Percentiles rank a stretch among this genome's conserved stretches.
Conservation (phyloP, 2,113 vertebrate species). For the Apteryx owenii region DNA sequence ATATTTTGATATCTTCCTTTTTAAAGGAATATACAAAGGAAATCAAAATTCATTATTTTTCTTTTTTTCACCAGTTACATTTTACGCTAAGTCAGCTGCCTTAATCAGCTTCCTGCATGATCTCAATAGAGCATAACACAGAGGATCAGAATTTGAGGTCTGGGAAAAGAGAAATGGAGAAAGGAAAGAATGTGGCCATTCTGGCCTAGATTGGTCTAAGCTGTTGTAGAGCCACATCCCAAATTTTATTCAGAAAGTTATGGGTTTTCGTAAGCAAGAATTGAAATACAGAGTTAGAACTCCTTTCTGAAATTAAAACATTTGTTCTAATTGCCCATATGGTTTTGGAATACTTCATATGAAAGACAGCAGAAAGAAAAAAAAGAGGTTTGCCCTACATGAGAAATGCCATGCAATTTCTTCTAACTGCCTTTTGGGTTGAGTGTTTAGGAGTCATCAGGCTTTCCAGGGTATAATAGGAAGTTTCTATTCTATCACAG, state of each 20-base stretch:
- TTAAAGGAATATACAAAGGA: background rate
- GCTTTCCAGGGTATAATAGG: background rate
- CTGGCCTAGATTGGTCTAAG: no score
- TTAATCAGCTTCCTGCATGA: background rate
- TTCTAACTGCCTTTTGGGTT: background rate
- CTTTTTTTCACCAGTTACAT: background rate
- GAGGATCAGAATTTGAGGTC: background rate
- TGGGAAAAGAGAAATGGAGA: no score
- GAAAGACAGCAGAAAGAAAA: background rate
- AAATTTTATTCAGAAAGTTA: background rate
- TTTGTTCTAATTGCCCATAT: background rate
- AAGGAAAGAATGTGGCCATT: no score
- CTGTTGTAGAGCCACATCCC: background rate
- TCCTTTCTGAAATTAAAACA: background rate
- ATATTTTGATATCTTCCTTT: background rate
- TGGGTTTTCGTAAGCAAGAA: background rate
- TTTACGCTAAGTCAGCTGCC: background rate
- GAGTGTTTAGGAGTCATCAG: background rate
- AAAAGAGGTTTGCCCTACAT: background rate
- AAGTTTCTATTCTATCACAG: background rate
- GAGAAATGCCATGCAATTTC: background rate
- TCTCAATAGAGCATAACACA: background rate
- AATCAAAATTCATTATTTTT: fast-evolving
- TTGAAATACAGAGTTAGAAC: background rate
- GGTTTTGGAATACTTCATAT: background rate